Evolutionary conservation across 37 sponge, comb jelly and placozoan species (phyloP).

Genomic region (Mnemiopsis leidyi): DNA sequence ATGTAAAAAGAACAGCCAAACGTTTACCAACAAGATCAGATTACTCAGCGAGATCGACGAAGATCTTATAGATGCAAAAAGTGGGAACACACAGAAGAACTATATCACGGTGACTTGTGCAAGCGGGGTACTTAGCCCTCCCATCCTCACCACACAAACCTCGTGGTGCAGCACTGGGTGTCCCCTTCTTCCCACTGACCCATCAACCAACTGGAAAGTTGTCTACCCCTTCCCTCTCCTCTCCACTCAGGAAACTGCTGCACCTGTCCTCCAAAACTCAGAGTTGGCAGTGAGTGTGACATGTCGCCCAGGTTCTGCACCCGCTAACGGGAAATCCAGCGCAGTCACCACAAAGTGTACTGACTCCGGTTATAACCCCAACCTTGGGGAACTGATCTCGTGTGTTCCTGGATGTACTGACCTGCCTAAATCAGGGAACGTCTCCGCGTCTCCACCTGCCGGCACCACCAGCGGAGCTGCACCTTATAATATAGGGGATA

Average conservation of each 20-base stretch:
- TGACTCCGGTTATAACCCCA: background rate
- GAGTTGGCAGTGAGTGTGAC: background rate
- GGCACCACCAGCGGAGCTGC: background rate
- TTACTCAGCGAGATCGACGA: background rate
- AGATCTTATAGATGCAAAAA: background rate
- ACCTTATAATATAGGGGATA: slow-evolving; percentile 4
- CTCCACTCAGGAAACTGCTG: background rate
- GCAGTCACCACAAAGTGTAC: background rate
- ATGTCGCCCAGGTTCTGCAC: background rate
- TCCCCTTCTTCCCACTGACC: slow-evolving; percentile 8
- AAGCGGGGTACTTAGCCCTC: background rate
- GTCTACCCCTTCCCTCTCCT: background rate
- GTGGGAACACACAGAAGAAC: background rate
- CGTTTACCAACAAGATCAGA: background rate
- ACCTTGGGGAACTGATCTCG: background rate
- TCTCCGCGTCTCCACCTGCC: background rate
- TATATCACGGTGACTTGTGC: background rate
- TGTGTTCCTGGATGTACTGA: slow-evolving; percentile 23
- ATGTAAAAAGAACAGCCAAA: slow-evolving; percentile 4
- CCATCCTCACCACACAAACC: background rate
- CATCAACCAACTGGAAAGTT: background rate
- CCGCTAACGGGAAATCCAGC: background rate
- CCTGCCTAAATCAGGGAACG: background rate
- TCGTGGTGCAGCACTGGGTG: background rate
- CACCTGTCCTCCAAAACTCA: background rate